Base-by-base conservation (phyloP, 2,888 invertebrate genomes). In the Caenorhabditis macrosperma region DNA sequence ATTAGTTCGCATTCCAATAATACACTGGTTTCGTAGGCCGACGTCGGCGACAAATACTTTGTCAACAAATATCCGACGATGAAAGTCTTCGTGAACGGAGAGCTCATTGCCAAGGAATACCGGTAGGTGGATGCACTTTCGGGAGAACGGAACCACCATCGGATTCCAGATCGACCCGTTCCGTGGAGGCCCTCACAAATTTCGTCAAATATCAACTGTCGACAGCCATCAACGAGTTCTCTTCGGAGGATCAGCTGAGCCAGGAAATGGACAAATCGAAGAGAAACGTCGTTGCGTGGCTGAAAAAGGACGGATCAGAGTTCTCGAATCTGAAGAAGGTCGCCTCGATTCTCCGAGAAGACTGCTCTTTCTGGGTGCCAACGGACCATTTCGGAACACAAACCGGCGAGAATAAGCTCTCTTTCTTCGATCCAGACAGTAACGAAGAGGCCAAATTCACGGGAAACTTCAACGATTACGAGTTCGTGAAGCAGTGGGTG, bases 11-110 rank as follows among this genome's bases (percentile, higher is more conserved):
- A 12, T 15, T 15, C 1, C 5, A 33, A 6, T 30, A 28, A 24
- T 0, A 30, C 46, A 44, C 44, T 35, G n/a, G 28, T 67, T 59
- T 69, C 80, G 17, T 44, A 85, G 85, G 82, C 92, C 77, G 92
- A 94, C 30, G 93, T 98, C 66, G 95, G 97, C 3, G 94, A 95
- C n/a, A 94, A 95, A 87, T 99, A 96, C 92, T 96, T 97, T 90
- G 97, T 99, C 68, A 95, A 95, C 71, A 99, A 99, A 22, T 72
- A 98, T 92, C 99, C 99, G 5, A 99, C 99, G 3, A 92, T 99
- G 79, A 99, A 99, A 92, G 92, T 98, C 15, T 95, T 97, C 78
- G 87, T 90, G 26, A 91, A 91, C 84, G 92, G 92, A n/a, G 90
- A 91, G 78, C 84, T 91, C 15, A 90, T 91, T 20, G 91, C 92